Percentiles rank a stretch among this genome's conserved stretches.
phyloP scores from a whole-genome alignment of 2,888 invertebrate genomes.

The Adela reaumurella region DNA sequence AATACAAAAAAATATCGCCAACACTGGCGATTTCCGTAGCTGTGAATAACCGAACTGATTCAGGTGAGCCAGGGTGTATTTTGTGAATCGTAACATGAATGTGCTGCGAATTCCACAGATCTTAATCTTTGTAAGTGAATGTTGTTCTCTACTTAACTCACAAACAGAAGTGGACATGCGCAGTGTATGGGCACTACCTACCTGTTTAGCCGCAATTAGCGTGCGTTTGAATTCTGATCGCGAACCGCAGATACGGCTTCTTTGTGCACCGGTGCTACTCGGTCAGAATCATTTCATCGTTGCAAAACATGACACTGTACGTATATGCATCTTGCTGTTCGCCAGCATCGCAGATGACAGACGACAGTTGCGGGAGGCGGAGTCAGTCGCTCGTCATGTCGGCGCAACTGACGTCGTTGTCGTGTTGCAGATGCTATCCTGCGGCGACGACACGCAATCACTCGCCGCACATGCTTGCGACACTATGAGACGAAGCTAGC shows the following conservation, averaged over 20 bases:
- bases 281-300: too few species aligned
- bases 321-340: background rate
- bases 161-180: too few species aligned
- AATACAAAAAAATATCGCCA: too few species aligned
- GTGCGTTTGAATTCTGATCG: background rate
- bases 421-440: background rate
- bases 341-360: background rate
- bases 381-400: background rate
- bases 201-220: background rate
- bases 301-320: too few species aligned
- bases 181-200: too few species aligned
- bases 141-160: too few species aligned
- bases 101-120: too few species aligned
- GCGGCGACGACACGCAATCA: background rate
- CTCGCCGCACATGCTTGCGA: background rate
- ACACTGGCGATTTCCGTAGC: too few species aligned
- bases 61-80: too few species aligned
- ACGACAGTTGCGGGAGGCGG: background rate
- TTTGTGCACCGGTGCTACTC: background rate
- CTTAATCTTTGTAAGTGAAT: too few species aligned
- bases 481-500: background rate
- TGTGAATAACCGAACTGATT: too few species aligned
- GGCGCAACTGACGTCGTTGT: background rate
- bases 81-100: too few species aligned
- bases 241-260: background rate